Base-by-base conservation (phyloP, 2,888 invertebrate genomes). In the Epirrhoe tristata region DNA sequence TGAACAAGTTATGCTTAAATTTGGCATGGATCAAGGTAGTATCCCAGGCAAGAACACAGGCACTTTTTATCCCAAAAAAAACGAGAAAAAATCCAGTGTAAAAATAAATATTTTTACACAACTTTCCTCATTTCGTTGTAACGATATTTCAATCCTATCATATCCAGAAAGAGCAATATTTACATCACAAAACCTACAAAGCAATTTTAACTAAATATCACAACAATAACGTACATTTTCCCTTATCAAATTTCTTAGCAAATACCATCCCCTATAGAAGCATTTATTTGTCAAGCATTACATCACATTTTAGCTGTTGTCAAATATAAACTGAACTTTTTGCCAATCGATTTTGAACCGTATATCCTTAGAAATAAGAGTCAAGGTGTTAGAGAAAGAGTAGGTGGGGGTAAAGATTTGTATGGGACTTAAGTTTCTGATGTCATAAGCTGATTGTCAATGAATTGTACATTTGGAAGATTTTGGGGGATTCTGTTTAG, bases 251-350 rank as follows among this genome's bases (percentile, higher is more conserved):
- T 24, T 14, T 6, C 34, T 14, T 58, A 61, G 43, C 69, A 71
- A 74, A 77, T 61, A 72, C 63, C 57, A 6, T 59, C 32, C 51
- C 70, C 66, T 72, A 63, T 65, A 72, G 74, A 31, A 73, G 82
- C 75, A 85, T 81, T 83, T 85, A 84, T 88, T 88, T 85, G 85
- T 81, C 81, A 82, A 85, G 81, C 82, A 87, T 88, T 86, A 89
- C 87, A 84, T 80, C 84, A 80, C 81, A 85, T 79, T 82, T 82
- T 84, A 85, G 81, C 86, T 87, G 85, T 82, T 81, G 58, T 66
- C 74, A 63, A 74, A 66, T 55, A 50, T 64, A 39, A 16, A 4
- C 34, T 70, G 50, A 66, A 3, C 36, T 34, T 56, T 51, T 6
- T 24, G 32, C 4, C 52, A 36, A 14, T 5, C 12, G 6, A 57